A percentile compares a stretch with the other conserved stretches of the same genome.
phyloP scores from a whole-genome alignment of 2,113 vertebrate genomes.

The Takifugu flavidus region DNA sequence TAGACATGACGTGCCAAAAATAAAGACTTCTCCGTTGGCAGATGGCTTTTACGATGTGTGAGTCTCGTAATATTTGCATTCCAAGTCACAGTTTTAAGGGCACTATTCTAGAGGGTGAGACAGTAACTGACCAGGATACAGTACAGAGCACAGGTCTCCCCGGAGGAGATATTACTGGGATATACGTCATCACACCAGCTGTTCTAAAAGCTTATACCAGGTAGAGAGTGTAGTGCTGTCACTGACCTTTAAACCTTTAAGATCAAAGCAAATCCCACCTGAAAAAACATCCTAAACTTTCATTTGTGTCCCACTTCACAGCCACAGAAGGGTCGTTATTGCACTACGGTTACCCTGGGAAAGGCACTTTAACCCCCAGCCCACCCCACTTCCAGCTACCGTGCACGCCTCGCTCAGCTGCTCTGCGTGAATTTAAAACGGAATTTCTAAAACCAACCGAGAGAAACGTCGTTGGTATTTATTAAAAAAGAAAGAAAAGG shows the following conservation, averaged over 20 bases:
- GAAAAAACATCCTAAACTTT: slow-evolving; percentile 47
- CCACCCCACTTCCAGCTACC: slow-evolving; percentile 28
- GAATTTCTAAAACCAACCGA: slow-evolving; percentile 50
- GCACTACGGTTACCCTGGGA: slow-evolving; percentile 73
- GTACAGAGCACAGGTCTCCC: slow-evolving; percentile 65
- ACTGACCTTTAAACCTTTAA: slow-evolving; percentile 49
- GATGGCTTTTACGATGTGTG: slow-evolving; percentile 74
- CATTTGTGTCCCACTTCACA: slow-evolving; percentile 66
- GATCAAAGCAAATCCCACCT: slow-evolving; percentile 51
- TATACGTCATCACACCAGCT: slow-evolving; percentile 66
- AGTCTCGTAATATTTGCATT: slow-evolving; percentile 72
- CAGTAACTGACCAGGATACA: slow-evolving; percentile 71
- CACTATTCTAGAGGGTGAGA: slow-evolving; percentile 60
- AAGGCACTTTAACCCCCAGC: slow-evolving; percentile 75
- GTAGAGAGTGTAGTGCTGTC: slow-evolving; percentile 74
- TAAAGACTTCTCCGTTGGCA: slow-evolving; percentile 67
- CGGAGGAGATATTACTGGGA: slow-evolving; percentile 61
- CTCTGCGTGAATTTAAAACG: slow-evolving; percentile 53
- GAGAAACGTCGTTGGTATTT: slow-evolving; percentile 46
- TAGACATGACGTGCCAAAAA: slow-evolving; percentile 76
- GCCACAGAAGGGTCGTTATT: slow-evolving; percentile 76
- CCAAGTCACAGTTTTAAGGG: slow-evolving; percentile 77
- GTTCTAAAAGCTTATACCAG: slow-evolving; percentile 76
- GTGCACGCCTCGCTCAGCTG: slow-evolving; percentile 40
- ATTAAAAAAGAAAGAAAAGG: slow-evolving; percentile 65